phyloP scores from a whole-genome alignment of 2,113 vertebrate species.

The Colius striatus region DNA sequence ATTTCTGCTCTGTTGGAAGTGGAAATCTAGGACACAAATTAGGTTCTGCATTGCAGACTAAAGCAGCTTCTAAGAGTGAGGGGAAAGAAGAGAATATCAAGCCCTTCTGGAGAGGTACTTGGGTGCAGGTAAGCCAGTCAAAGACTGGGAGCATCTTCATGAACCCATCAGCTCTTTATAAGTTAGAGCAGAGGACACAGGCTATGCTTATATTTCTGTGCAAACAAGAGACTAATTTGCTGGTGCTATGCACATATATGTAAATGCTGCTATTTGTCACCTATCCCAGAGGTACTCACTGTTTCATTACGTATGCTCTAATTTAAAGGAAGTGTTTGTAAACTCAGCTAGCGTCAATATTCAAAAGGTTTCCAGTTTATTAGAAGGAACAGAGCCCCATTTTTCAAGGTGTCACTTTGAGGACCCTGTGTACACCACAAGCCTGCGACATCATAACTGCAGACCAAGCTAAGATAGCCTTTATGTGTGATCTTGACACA shows the following conservation, averaged over 20 bases:
- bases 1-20: neutral
- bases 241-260: rapidly evolving
- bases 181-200: neutral
- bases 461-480: neutral
- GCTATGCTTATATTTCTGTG: neutral
- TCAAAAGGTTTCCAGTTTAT: neutral
- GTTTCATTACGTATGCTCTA: neutral
- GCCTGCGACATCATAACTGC: neutral
- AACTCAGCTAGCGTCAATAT: neutral
- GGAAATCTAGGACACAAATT: neutral
- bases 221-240: neutral
- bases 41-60: neutral
- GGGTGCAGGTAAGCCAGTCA: neutral
- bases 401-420: neutral
- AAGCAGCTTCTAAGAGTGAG: neutral
- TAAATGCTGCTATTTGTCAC: neutral
- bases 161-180: neutral
- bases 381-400: neutral
- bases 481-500: neutral
- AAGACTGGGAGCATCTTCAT: neutral
- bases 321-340: neutral
- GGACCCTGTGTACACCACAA: neutral
- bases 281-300: neutral
- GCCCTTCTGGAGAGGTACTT: neutral
- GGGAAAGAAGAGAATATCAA: neutral